A percentile compares a stretch with the other conserved stretches of the same genome.
These are phyloP conservation scores for Rotaria magnacalcarata DNA, from an alignment of 2,888 invertebrate genomes.

Conservation along the genomic window DNA sequence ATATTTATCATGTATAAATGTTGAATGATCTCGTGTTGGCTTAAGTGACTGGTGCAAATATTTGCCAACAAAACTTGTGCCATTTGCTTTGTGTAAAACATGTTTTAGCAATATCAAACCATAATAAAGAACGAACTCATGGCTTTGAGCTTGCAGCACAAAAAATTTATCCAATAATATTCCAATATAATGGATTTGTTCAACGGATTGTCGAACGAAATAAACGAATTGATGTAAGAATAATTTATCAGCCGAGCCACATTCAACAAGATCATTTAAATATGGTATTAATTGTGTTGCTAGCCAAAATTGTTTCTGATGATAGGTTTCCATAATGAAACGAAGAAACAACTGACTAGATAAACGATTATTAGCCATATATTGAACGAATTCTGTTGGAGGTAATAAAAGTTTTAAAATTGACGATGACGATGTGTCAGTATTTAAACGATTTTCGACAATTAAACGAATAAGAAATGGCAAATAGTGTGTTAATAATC, in stretches of 20 bases:
- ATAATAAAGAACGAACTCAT: conserved; percentile 19
- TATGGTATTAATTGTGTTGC: conserved; percentile 10
- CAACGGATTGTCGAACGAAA: conserved; percentile 23
- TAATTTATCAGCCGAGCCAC: conserved; percentile 18
- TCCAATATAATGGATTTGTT: conserved; percentile 15
- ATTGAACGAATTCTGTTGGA: conserved; percentile 18
- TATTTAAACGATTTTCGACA: conserved; percentile 21
- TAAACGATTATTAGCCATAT: conserved; percentile 20
- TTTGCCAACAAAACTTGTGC: not conserved
- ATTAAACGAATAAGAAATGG: conserved; percentile 27
- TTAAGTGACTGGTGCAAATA: not conserved
- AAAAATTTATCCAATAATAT: conserved; percentile 30
- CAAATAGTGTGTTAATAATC: conserved; percentile 22
- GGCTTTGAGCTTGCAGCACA: not conserved
- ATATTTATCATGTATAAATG: conserved; percentile 30
- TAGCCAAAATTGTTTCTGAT: conserved; percentile 31
- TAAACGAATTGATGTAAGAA: conserved; percentile 34
- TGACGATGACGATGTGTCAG: not conserved
- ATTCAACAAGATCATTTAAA: conserved; percentile 17
- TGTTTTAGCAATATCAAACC: not conserved
- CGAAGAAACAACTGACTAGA: conserved; percentile 7
- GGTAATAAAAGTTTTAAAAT: not conserved
- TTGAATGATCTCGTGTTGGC: conserved; percentile 3
- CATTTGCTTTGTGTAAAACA: not conserved
- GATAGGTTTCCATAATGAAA: not conserved